phyloP scores from a whole-genome alignment of 2,888 invertebrate genomes.

The Trypoxylon attenuatum region DNA sequence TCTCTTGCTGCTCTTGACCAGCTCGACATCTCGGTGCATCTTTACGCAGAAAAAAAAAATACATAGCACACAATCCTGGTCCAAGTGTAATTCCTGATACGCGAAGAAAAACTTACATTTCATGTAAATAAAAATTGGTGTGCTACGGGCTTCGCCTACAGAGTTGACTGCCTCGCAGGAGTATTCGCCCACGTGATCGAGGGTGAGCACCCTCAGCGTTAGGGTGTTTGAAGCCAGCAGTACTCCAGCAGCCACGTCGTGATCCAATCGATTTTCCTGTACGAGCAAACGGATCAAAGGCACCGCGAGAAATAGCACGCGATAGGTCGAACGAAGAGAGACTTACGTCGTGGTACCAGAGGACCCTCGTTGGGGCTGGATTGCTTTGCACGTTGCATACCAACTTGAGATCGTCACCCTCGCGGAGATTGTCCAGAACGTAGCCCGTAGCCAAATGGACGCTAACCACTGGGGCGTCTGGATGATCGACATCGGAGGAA shows the following conservation, averaged over 20 bases:
- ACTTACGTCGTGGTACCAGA: conserved; percentile 89
- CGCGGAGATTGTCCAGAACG: conserved; percentile 81
- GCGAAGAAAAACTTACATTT: conserved; percentile 81
- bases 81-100: too few species aligned
- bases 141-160: conserved; percentile 87
- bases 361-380: conserved; percentile 83
- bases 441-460: conserved; percentile 80
- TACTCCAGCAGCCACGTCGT: conserved; percentile 81
- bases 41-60: conserved; percentile 72
- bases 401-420: conserved; percentile 86
- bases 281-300: too few species aligned
- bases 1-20: conserved; percentile 82
- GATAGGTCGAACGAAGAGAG: neutral
- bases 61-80: too few species aligned
- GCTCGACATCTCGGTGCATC: conserved; percentile 87
- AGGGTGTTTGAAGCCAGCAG: conserved; percentile 82
- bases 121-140: conserved; percentile 83
- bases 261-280: conserved; percentile 81
- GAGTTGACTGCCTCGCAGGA: conserved; percentile 87
- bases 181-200: conserved; percentile 86
- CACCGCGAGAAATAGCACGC: too few species aligned
- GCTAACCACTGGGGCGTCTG: conserved; percentile 87
- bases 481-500: too few species aligned
- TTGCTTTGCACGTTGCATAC: conserved; percentile 87
- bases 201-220: conserved; percentile 81